phyloP scores from a whole-genome alignment of 2,888 invertebrate species.

The Eupithecia inturbata region DNA sequence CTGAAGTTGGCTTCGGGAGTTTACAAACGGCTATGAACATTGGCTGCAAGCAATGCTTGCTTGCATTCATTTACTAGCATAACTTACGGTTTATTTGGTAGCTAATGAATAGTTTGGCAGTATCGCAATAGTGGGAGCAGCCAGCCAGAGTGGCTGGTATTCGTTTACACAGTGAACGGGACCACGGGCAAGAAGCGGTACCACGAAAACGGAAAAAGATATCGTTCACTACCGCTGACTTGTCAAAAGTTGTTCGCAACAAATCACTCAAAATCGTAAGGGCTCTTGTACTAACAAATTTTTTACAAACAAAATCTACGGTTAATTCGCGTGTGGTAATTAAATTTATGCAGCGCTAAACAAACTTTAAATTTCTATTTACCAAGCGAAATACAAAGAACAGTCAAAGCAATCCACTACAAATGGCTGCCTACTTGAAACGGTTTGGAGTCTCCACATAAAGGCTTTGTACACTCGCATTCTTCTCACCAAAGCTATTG shows the following conservation, averaged over 20 bases:
- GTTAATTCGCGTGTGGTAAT: too few species aligned
- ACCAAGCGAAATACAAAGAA: neutral
- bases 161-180: too few species aligned
- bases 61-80: neutral
- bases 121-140: neutral
- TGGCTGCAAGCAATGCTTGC: neutral
- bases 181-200: too few species aligned
- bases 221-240: too few species aligned
- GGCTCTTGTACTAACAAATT: too few species aligned
- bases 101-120: neutral
- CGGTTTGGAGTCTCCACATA: neutral
- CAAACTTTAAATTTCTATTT: neutral
- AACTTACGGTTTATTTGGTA: neutral
- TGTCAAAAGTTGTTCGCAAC: too few species aligned
- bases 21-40: conserved; percentile 5
- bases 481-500: conserved; percentile 31
- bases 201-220: too few species aligned
- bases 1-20: neutral
- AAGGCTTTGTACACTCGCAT: conserved; percentile 28
- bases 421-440: neutral
- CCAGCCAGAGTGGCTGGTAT: too few species aligned
- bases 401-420: neutral
- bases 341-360: neutral
- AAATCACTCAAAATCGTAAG: too few species aligned
- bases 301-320: too few species aligned